Conservation (phyloP, 2,113 vertebrate genomes). For the Sinocyclocheilus anophthalmus region DNA sequence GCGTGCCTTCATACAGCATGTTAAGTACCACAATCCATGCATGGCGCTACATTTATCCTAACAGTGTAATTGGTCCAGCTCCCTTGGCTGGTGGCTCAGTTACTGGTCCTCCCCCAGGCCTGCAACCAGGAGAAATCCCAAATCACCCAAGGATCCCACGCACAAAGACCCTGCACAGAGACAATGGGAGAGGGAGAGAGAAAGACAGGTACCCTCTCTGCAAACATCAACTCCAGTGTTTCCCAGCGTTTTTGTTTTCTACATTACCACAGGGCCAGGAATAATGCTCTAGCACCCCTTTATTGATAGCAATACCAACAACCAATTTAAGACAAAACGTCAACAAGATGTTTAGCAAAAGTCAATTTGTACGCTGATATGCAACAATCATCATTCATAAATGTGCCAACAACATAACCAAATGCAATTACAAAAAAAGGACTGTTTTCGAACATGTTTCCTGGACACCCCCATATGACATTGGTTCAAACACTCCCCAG, state of each 20-base stretch:
- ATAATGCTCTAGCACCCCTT: neutral
- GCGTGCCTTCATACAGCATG: slow-evolving; percentile 73
- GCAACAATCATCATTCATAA: neutral
- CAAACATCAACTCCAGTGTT: slow-evolving; percentile 20
- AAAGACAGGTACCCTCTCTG: slow-evolving; percentile 22
- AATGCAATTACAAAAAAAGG: neutral
- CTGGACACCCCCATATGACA: no score
- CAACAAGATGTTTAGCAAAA: neutral
- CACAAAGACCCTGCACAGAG: slow-evolving; percentile 60
- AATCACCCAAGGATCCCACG: slow-evolving; percentile 73
- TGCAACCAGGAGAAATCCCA: slow-evolving; percentile 78
- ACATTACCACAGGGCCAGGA: neutral
- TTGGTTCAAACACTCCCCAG: no score
- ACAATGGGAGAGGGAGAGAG: slow-evolving; percentile 33
- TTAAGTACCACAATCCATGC: slow-evolving; percentile 84
- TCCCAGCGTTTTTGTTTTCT: neutral
- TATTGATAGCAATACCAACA: neutral
- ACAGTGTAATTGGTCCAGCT: slow-evolving; percentile 84
- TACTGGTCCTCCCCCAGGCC: slow-evolving; percentile 75
- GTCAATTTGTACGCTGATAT: no score
- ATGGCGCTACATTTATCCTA: slow-evolving; percentile 81
- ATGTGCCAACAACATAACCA: neutral
- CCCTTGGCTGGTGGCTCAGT: slow-evolving; percentile 80
- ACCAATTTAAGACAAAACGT: neutral
- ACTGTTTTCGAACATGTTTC: no score